These are phyloP conservation scores for Scopus umbretta DNA, from an alignment of 2,113 vertebrate species.

Conservation along the genomic window DNA sequence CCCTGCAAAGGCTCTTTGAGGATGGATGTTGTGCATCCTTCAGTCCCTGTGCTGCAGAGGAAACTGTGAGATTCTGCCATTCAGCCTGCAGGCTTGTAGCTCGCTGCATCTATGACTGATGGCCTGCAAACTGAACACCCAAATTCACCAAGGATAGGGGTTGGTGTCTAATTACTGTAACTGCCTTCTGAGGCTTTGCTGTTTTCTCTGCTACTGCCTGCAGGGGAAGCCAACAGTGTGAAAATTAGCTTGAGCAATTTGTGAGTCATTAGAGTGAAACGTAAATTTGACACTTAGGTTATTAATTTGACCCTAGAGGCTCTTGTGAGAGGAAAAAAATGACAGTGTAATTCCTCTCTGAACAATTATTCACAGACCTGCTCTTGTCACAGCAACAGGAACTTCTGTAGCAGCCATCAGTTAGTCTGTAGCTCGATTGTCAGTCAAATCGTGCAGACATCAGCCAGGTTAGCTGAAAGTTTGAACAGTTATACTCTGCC, in stretches of 20 bases:
- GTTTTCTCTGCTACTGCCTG: neutral
- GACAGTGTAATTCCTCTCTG: neutral
- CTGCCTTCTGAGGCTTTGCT: neutral
- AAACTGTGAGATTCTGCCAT: neutral
- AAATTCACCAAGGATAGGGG: neutral
- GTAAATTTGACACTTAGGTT: neutral
- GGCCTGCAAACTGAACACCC: neutral
- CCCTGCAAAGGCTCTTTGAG: neutral
- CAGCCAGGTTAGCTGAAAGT: neutral
- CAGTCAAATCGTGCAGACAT: neutral
- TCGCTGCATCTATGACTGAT: neutral
- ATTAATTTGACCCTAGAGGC: slow-evolving; percentile 11
- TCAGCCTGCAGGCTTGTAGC: neutral
- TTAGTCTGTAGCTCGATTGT: neutral
- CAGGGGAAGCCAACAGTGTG: neutral
- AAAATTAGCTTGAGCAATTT: slow-evolving; percentile 27
- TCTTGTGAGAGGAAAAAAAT: neutral
- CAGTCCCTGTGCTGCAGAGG: neutral
- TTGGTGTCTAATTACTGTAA: neutral
- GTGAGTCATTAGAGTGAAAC: neutral
- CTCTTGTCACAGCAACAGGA: neutral
- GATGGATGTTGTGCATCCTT: neutral
- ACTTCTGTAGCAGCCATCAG: neutral
- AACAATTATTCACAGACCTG: neutral
- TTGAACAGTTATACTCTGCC: neutral